Evolutionary conservation across 1,140 invertebrate genomes (phyloP), one percentile per base, ranked within the genome.

Genomic region (Heterodera schachtii): DNA sequence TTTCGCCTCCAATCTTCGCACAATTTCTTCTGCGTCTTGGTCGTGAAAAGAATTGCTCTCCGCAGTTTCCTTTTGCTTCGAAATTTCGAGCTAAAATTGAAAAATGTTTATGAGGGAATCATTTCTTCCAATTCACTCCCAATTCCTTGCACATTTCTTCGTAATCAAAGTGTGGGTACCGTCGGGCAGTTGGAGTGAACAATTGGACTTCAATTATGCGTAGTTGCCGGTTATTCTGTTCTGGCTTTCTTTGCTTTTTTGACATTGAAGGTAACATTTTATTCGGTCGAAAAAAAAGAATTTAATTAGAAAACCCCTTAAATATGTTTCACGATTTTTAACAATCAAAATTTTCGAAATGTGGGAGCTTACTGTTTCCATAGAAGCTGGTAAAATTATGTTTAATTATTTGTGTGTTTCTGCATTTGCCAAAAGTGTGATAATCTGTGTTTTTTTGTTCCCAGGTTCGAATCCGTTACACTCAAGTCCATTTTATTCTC

Each of bases 161-260:
- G 70, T 74, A 86, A 47, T 86, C 85, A 67, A 87, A 82, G 16
- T n/a, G 47, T 6, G 85, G 83, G 84, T 87, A 86, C n/a, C 67
- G 73, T 44, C 69, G 71, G 9, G 66, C 43, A 16, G 85, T 87
- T 57, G 85, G 86, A 13, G 84, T 75, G 31, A 85, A 82, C 31
- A 86, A 77, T 8, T 84, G 79, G 9, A 86, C 47, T 44, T 85
- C 81, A 47, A 85, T 85, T 11, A 78, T 57, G 8, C 69, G 67
- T 47, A 77, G 41, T 4, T 19, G 57, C 16, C 31, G 31, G 31
- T 31, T 11, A 43, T n/a, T n/a, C 47, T 77, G 43, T 43, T 70
- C 64, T 1, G 49, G n/a, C 11, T 44, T 31, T 8, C 77, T 73
- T 52, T 85, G 82, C 76, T 82, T 83, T 73, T 85, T 84, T 46